A percentile compares a stretch with the other conserved stretches of the same genome.
phyloP scores from a whole-genome alignment of 2,888 invertebrate genomes.

The Muscina levida region DNA sequence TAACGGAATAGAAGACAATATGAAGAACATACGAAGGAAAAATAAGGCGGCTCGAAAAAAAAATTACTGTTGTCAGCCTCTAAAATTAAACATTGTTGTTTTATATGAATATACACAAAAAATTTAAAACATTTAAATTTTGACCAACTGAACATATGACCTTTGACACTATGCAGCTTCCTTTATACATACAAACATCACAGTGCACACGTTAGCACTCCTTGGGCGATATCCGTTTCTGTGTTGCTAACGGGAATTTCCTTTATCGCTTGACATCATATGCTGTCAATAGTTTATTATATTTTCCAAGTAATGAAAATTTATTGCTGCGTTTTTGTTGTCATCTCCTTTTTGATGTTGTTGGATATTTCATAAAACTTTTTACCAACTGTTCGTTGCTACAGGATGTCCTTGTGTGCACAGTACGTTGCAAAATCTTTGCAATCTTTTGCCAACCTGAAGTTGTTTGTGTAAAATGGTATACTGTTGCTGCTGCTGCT shows the following conservation, averaged over 20 bases:
- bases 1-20: no score
- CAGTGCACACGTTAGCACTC: neutral
- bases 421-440: neutral
- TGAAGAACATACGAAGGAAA: no score
- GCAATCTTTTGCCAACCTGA: neutral
- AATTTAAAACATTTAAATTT: no score
- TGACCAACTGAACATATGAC: no score
- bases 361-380: constrained; percentile 19
- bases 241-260: neutral
- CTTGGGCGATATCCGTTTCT: neutral
- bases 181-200: no score
- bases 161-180: no score
- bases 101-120: no score
- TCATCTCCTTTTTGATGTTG: constrained; percentile 1
- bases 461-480: neutral
- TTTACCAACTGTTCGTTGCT: neutral
- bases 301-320: constrained; percentile 31
- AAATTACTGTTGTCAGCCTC: no score
- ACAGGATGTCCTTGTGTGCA: neutral
- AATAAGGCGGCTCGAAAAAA: no score
- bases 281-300: constrained; percentile 34
- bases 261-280: constrained; percentile 22
- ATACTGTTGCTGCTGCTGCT: no score
- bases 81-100: no score
- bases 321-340: constrained; percentile 29